Percentiles rank a stretch among this genome's conserved stretches.
Conservation (phyloP, 2,797 vertebrate species). For the Aulostomus chinensis region DNA sequence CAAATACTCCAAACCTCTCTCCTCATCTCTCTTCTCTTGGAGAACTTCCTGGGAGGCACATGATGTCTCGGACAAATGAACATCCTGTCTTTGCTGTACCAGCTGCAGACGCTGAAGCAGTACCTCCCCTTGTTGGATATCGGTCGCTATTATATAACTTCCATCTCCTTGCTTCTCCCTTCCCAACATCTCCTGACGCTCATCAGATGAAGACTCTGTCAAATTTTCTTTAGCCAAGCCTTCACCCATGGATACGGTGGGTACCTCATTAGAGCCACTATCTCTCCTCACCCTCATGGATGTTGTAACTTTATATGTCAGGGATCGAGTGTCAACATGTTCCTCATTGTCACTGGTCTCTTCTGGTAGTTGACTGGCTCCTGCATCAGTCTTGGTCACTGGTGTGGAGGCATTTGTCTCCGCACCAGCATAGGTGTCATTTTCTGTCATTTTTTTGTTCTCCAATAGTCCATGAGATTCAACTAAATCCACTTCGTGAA, state of each 20-base stretch:
- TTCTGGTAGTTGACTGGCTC: conserved; percentile 7
- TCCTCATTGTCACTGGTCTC: conserved; percentile 12
- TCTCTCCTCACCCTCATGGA: conserved; percentile 42
- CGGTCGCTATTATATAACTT: conserved; percentile 33
- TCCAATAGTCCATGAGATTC: too few species aligned
- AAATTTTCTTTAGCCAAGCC: too few species aligned
- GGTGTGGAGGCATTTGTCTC: background rate
- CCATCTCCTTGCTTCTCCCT: conserved; percentile 6
- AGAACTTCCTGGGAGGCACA: conserved; percentile 9
- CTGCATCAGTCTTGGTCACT: conserved; percentile 1
- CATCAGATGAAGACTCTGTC: conserved; percentile 4
- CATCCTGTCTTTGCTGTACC: conserved; percentile 65
- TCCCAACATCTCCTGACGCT: conserved; percentile 6
- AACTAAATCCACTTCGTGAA: too few species aligned
- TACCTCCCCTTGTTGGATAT: conserved; percentile 70
- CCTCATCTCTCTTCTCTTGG: conserved; percentile 18
- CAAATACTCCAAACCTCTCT: background rate
- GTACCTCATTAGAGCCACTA: conserved; percentile 16
- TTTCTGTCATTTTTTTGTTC: background rate
- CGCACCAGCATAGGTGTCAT: background rate
- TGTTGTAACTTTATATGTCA: too few species aligned
- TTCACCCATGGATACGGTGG: too few species aligned
- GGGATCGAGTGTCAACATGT: conserved; percentile 18
- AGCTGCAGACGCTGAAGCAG: conserved; percentile 70
- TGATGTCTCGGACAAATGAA: conserved; percentile 12